Base-by-base conservation (phyloP, 2,113 vertebrate genomes). In the Cisticola juncidis region DNA sequence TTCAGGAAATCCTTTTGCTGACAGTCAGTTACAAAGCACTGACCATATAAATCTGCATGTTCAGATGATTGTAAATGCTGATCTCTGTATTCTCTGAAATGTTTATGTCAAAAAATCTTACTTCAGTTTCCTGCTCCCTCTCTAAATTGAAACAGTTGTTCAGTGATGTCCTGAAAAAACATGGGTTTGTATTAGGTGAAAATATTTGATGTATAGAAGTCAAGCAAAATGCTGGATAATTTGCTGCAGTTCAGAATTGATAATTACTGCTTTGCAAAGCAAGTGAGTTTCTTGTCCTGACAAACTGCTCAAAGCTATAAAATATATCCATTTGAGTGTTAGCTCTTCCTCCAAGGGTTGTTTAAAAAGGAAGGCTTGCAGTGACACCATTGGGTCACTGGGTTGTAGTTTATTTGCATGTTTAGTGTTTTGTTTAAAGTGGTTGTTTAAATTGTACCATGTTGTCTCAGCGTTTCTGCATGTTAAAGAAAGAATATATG, bases 401-500 rank as follows among this genome's bases (percentile, higher is more conserved):
- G 66, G 3, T 44, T 57, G 22, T 70, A 51, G 53, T 40, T 76
- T 61, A 54, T 57, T 70, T 86, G 21, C 20, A 24, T 82, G 26
- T 87, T 53, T 24, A 56, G 29, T 81, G 14, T 66, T 56, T 50
- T 78, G 33, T 20, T 81, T 91, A 23, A 44, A 81, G 40, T 50
- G 38, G 5, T 86, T 69, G 28, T 70, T 79, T 62, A 60, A 73
- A 64, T 66, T 81, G 33, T 79, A 4, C 54, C 36, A 31, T 95
- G 19, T 73, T 82, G 29, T 95, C 80, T 94, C 93, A 99, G 99
- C 98, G 99, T 92, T 99, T 99, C 98, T 99, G 99, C 88, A 97
- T 99, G 97, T 95, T 99, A 88, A 99, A 99, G 98, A 99, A 99
- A 74, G 99, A 99, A 90, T 99, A 99, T 71, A 99, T 99, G 99